Base-by-base conservation (phyloP, 2,888 invertebrate species). In the Athalia circularis region DNA sequence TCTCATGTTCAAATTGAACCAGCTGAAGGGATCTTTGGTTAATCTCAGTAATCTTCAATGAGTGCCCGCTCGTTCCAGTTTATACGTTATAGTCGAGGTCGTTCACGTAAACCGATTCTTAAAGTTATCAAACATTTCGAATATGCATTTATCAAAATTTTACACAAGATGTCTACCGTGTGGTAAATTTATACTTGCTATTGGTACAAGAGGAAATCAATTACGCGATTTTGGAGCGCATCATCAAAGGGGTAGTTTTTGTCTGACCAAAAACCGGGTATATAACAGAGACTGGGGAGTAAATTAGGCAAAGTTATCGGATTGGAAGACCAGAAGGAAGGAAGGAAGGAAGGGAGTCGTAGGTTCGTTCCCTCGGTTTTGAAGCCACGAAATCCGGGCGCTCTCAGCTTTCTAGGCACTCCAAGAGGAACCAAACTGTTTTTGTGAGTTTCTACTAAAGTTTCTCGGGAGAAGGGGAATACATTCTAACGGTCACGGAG, bases 41-140 rank as follows among this genome's bases (percentile, higher is more conserved):
- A 85, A 86, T 86, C 85, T 86, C 83, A 84, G 83, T 85, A 84
- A 86, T 86, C 83, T 86, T 83, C 82, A 80, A 70, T 80, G 83
- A 81, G 83, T 85, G 82, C 74, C 29, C 29, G 29, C 70, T 9
- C 52, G 78, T 62, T 78, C 54, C n/a, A 5, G 50, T 9, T 77
- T 13, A 15, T 45, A 50, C 54, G 65, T 57, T n/a, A 45, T 0
- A 65, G 77, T 77, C 77, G 50, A 68, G 52, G 43, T 52, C 11
- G 52, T 52, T 52, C 3, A 52, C 52, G 52, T 3, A 2, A 52
- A 52, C 11, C 52, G 3, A 3, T 29, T 29, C 29, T 54, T 54
- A 54, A 54, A 6, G 54, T n/a, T n/a, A 2, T 29, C 2, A 2
- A 29, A 29, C 29, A 29, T 29, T 29, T 29, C 29, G 29, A 29